Percentiles rank a stretch among this genome's conserved stretches.
Evolutionary conservation across 2,797 vertebrate genomes (phyloP).

Genomic region (Pipistrellus kuhlii): DNA sequence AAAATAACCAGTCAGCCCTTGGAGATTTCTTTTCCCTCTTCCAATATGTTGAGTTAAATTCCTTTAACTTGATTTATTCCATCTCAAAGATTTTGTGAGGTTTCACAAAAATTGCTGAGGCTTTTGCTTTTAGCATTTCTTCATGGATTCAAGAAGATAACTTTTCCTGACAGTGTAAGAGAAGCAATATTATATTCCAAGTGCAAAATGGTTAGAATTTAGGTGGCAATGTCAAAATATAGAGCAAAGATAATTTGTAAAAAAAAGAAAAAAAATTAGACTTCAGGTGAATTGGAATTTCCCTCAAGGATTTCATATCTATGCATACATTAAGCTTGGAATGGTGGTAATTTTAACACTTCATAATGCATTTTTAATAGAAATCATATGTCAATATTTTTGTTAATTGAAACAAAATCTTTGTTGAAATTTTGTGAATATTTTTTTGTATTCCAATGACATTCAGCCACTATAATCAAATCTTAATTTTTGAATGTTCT

Average conservation of each 20-base stretch:
- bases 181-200: neutral
- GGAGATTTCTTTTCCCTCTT: neutral
- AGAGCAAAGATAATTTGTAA: conserved; percentile 19
- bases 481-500: conserved; percentile 24
- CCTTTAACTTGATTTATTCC: conserved; percentile 28
- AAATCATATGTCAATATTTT: conserved; percentile 23
- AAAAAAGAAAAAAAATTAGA: conserved; percentile 12
- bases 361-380: neutral
- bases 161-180: conserved; percentile 10
- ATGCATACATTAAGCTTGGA: neutral
- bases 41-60: conserved; percentile 34
- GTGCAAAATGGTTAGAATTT: conserved; percentile 13
- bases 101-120: conserved; percentile 11
- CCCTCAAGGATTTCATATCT: neutral
- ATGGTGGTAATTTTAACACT: neutral
- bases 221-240: conserved; percentile 22
- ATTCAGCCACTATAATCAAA: neutral
- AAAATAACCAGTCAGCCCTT: neutral
- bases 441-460: neutral
- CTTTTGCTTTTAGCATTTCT: conserved; percentile 45
- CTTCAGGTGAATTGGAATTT: conserved; percentile 39
- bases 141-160: neutral
- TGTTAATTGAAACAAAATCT: neutral
- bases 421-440: neutral
- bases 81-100: neutral